Evolutionary conservation across 2,888 invertebrate genomes (phyloP), one percentile per base, ranked within the genome.

Genomic region (Platypus cylindrus): DNA sequence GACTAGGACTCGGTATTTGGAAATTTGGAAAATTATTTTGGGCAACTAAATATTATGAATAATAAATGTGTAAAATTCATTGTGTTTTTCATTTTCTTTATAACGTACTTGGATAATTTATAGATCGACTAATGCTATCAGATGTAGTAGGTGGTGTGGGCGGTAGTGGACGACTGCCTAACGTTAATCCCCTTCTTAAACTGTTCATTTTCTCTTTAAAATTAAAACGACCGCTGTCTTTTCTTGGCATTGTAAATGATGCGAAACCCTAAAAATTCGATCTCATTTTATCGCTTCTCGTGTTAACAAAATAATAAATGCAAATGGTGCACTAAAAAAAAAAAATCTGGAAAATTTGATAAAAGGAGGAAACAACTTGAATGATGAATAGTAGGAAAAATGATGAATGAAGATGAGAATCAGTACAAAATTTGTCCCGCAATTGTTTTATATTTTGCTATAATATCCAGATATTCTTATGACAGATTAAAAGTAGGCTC

Each of bases 101-200:
- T n/a, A 29, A 40, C 47, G 49, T 46, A 50, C 49, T 45, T 24
- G 47, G 39, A 18, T 45, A 43, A 35, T 34, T 46, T 14, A 46
- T 45, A 5, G 50, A 44, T 5, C 40, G 40, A 4, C 34, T 34
- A 11, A 29, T 7, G 8, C 35, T 35, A 32, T 30, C 33, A 20
- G 18, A 30, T 14, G 35, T 28, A 25, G 36, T 30, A 18, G 34
- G 30, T 9, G 73, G 73, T 20, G 71, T 64, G 8, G 71, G 68
- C 11, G 72, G 72, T 39, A 72, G 52, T 5, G 72, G 72, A 29
- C 73, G 58, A 41, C 61, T 62, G 25, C 60, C 62, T 54, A 66
- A 54, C 45, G 54, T 56, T 11, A 42, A 22, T 11, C 45, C 45
- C 20, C 56, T 54, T 45, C 65, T 65, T 29, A 68, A 53, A 45